Evolutionary conservation across 2,888 invertebrate species (phyloP), one percentile per base, ranked within the genome.

Genomic region (Eilema depressum): DNA sequence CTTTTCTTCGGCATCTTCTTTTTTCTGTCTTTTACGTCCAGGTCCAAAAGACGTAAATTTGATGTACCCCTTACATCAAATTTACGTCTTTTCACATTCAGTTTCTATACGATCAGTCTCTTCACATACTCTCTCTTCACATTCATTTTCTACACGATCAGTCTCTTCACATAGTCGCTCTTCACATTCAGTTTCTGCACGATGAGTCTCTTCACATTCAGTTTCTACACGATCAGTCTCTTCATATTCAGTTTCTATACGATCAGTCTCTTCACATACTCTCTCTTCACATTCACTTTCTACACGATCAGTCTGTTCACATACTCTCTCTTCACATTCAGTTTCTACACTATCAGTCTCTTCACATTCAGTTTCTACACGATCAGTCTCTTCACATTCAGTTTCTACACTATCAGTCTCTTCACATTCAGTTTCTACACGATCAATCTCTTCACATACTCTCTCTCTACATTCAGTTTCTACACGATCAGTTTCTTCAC

Each of bases 51-150:
- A n/a, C n/a, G n/a, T n/a, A n/a, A n/a, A n/a, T n/a, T n/a, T n/a
- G n/a, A n/a, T n/a, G n/a, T n/a, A n/a, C n/a, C n/a, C n/a, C n/a
- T n/a, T n/a, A 53, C 53, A 53, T n/a, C 53, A 53, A 53, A 53
- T 53, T 53, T 53, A 53, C 53, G 53, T 53, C 53, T 53, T 53
- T 53, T 53, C 53, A n/a, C n/a, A n/a, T n/a, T n/a, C 53, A 53
- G n/a, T 4, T 4, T n/a, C 20, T 3, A n/a, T 53, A n/a, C 7
- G n/a, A n/a, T n/a, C 7, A 53, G 53, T 53, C 53, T 4, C 3
- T 53, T 20, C 53, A 53, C 3, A n/a, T 53, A 4, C 53, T 4
- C 17, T n/a, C n/a, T n/a, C n/a, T 53, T 53, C 53, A 7, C n/a
- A n/a, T 53, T n/a, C 3, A 53, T 5, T 53, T n/a, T 4, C n/a